phyloP scores from a whole-genome alignment of 2,797 vertebrate species.

The Babyrousa celebensis region DNA sequence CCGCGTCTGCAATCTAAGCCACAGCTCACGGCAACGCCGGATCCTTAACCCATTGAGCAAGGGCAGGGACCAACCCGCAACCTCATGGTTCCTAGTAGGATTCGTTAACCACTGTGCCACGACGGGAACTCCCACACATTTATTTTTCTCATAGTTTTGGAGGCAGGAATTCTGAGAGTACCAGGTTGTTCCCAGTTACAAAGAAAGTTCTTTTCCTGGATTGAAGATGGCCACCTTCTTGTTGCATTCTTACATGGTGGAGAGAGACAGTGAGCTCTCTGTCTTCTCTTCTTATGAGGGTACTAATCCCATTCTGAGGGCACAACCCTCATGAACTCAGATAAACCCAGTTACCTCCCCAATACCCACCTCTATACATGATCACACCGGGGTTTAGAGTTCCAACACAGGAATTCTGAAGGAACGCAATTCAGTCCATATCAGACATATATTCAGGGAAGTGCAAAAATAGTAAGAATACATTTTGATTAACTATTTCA shows the following conservation, averaged over 20 bases:
- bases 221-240: neutral
- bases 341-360: neutral
- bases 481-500: conserved; percentile 5
- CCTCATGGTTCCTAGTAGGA: too few species aligned
- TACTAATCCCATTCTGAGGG: neutral
- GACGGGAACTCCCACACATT: too few species aligned
- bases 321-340: neutral
- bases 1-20: too few species aligned
- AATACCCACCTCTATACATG: neutral
- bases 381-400: neutral
- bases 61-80: too few species aligned
- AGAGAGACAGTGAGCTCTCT: neutral
- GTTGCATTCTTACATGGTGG: neutral
- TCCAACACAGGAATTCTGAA: neutral
- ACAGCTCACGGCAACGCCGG: too few species aligned
- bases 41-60: too few species aligned
- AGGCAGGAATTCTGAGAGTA: neutral
- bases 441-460: neutral
- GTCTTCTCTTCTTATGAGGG: neutral
- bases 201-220: neutral
- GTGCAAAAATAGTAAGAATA: neutral
- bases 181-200: neutral
- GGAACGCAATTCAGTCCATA: neutral
- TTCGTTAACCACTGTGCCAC: too few species aligned
- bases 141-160: neutral